Evolutionary conservation across 2,888 invertebrate species (phyloP).

Genomic region (Protula sp.): DNA sequence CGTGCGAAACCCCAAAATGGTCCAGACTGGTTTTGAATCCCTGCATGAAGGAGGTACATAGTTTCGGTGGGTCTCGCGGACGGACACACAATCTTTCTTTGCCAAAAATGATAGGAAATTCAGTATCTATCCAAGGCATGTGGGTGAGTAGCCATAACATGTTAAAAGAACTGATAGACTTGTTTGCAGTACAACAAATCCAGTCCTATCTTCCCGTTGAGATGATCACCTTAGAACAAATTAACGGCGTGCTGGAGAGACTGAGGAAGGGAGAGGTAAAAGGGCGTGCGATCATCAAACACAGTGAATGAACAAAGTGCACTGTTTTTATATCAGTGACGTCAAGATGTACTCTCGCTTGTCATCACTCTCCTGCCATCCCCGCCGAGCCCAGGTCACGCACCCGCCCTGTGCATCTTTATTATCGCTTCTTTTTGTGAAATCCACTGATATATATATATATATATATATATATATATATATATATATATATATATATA

Average conservation of each 20-base stretch:
- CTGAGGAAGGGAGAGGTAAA: constrained; percentile 6
- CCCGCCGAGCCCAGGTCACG: too few relatives aligned
- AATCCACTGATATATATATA: too few relatives aligned
- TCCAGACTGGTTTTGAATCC: constrained; percentile 1
- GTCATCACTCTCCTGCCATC: too few relatives aligned
- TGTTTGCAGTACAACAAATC: constrained; percentile 8
- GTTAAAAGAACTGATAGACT: constrained; percentile 10
- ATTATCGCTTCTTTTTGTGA: too few relatives aligned
- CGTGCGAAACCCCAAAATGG: constrained; percentile 8
- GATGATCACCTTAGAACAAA: background rate
- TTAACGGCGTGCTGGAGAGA: constrained; percentile 6
- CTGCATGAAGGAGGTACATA: constrained; percentile 14
- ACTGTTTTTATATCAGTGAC: too few relatives aligned
- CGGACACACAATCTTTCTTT: constrained; percentile 6
- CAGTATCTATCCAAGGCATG: constrained; percentile 8
- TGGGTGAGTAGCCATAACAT: background rate
- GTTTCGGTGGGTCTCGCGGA: constrained; percentile 9
- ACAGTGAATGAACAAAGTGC: background rate
- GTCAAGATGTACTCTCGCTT: too few relatives aligned
- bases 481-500: too few relatives aligned
- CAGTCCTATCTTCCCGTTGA: constrained; percentile 8
- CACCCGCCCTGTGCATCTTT: too few relatives aligned
- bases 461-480: too few relatives aligned
- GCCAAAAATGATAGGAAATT: constrained; percentile 2
- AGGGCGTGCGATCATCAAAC: constrained; percentile 11